Evolutionary conservation across 2,797 vertebrate genomes (phyloP), one percentile per base, ranked within the genome.

Genomic region (Alcedo quadribrachys): DNA sequence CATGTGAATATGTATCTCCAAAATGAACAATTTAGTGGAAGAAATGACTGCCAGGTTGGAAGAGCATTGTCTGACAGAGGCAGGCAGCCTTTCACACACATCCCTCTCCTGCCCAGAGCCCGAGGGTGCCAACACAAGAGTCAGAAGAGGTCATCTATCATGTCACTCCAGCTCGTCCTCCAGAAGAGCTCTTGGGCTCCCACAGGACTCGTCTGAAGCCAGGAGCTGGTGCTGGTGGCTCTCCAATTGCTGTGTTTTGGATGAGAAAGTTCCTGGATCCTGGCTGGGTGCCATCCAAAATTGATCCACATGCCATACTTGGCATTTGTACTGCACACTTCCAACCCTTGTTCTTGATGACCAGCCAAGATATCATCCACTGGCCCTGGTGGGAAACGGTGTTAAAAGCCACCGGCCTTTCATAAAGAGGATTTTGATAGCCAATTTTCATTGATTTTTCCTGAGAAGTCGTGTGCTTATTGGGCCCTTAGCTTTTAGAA

Each of bases 241-340:
- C 54, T 43, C 40, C 54, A 60, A 79, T 4, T 0, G 0, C 43
- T 55, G 33, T 2, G 7, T 45, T 90, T 85, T 51, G 70, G 70
- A 81, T 76, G 55, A 2, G 1, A 81, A 86, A 32, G 83, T 42
- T 88, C 46, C 84, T 69, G 77, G 57, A 54, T 83, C 55, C 40
- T 89, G 88, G 73, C 81, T 55, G 17, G 10, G 10, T n/a, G 57
- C 87, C 78, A 55, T n/a, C 53, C 68, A 65, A 55, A 87, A 86
- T 28, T 66, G 70, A 86, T 81, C 50, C 81, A 78, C 54, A 35
- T 71, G 81, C 50, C 46, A 8, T 42, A 58, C 42, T 33, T 87
- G 66, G 70, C 74, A 79, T 54, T 76, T 62, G 43, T 10, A 42
- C 54, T 42, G 14, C 33, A 65, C 58, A 54, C 50, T 79, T 93